Percentiles rank a stretch among this genome's conserved stretches.
phyloP scores from a whole-genome alignment of 2,797 vertebrate genomes.

The Neosalanx taihuensis region DNA sequence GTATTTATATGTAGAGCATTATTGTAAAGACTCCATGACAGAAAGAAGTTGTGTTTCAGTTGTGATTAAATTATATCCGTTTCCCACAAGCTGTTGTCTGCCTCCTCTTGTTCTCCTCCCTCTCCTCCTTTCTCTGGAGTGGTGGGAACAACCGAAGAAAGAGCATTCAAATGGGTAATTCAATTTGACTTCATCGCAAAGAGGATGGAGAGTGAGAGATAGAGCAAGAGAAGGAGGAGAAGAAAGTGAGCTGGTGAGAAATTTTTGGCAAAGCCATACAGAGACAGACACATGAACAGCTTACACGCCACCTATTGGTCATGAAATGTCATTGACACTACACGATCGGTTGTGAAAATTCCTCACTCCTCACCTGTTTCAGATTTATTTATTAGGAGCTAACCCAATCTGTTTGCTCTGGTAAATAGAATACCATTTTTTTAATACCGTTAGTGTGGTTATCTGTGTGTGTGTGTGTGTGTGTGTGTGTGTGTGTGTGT shows the following conservation, averaged over 20 bases:
- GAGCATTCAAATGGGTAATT: conserved; percentile 76
- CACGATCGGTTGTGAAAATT: too few relatives aligned
- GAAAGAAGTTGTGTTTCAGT: conserved; percentile 49
- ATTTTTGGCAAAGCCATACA: background rate
- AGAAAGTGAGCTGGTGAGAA: conserved; percentile 29
- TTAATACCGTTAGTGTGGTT: background rate
- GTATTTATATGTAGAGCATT: conserved; percentile 35
- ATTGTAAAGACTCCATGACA: conserved; percentile 42
- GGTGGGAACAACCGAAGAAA: conserved; percentile 69
- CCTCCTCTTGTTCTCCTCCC: conserved; percentile 50
- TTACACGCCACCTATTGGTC: too few relatives aligned
- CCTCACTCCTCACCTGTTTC: too few relatives aligned
- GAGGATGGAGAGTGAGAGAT: conserved; percentile 19
- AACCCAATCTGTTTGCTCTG: too few relatives aligned
- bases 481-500: background rate
- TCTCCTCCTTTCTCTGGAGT: conserved; percentile 37
- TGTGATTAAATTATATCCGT: conserved; percentile 59
- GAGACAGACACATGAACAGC: conserved; percentile 6
- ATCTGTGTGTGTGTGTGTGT: background rate
- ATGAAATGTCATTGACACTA: too few relatives aligned
- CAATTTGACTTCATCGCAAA: conserved; percentile 78
- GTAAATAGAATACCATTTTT: too few relatives aligned
- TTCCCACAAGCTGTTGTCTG: conserved; percentile 63
- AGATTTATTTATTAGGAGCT: too few relatives aligned
- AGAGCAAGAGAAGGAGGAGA: conserved; percentile 12